Conservation (phyloP, 2,113 vertebrate species). For the Argyrosomus japonicus region DNA sequence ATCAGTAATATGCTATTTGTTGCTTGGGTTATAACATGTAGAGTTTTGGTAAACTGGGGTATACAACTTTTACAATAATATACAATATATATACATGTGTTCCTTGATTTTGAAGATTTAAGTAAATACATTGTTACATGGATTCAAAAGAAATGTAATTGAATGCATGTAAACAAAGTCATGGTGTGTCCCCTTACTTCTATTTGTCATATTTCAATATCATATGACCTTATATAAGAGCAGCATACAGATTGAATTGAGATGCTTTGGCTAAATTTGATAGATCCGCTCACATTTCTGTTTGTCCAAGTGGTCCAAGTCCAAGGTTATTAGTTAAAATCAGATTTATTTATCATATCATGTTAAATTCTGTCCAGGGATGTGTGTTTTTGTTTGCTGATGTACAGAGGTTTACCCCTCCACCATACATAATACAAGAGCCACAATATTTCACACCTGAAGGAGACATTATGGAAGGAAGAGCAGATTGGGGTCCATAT, state of each 20-base stretch:
- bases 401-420: too few relatives aligned
- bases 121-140: neutral
- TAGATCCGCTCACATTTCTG: conserved; percentile 47
- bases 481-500: neutral
- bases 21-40: conserved; percentile 1
- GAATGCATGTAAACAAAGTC: conserved; percentile 38
- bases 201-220: conserved; percentile 37
- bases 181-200: conserved; percentile 9
- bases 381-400: neutral
- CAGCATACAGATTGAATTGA: conserved; percentile 29
- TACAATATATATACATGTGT: too few relatives aligned
- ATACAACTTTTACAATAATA: neutral
- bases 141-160: neutral
- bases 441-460: neutral
- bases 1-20: neutral
- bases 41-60: too few relatives aligned
- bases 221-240: conserved; percentile 23
- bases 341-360: neutral
- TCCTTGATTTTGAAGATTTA: neutral
- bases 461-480: neutral
- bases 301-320: neutral
- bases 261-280: conserved; percentile 44
- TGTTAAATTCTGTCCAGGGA: neutral
- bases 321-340: conserved; percentile 26
- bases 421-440: neutral